phyloP scores from a whole-genome alignment of 2,113 vertebrate species.

The Gymnogyps californianus region DNA sequence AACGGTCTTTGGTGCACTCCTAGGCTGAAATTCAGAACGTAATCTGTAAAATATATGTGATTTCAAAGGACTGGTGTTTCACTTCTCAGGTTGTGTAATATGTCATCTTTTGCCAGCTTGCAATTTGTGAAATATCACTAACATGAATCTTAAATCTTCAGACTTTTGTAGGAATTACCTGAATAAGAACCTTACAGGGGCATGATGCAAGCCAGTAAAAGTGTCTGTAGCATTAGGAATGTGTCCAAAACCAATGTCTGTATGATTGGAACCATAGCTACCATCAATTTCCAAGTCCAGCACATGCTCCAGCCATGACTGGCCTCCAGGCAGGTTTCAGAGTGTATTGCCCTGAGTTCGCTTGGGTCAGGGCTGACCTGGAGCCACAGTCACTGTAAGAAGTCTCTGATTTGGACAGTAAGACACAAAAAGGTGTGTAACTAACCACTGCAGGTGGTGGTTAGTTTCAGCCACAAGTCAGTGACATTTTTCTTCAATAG shows the following conservation, averaged over 20 bases:
- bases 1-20: background rate
- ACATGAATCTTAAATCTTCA: background rate
- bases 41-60: background rate
- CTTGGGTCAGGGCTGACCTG: too few species aligned
- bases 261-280: background rate
- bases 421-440: background rate
- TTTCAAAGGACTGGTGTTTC: background rate
- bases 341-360: background rate
- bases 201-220: background rate
- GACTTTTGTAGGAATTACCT: background rate
- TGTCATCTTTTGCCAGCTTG: background rate
- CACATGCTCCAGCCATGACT: background rate
- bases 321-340: background rate
- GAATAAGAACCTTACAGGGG: background rate
- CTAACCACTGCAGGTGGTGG: background rate
- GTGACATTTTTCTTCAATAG: background rate
- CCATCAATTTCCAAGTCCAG: background rate
- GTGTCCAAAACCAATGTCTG: background rate
- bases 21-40: background rate
- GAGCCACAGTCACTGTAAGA: background rate
- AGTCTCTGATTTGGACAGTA: background rate
- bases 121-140: background rate
- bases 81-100: background rate
- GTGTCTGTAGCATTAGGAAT: background rate
- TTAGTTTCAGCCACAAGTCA: background rate